Percentiles rank a stretch among this genome's conserved stretches.
These are phyloP conservation scores for Megathymus violae DNA, from an alignment of 1,140 invertebrate species.

Conservation along the genomic window DNA sequence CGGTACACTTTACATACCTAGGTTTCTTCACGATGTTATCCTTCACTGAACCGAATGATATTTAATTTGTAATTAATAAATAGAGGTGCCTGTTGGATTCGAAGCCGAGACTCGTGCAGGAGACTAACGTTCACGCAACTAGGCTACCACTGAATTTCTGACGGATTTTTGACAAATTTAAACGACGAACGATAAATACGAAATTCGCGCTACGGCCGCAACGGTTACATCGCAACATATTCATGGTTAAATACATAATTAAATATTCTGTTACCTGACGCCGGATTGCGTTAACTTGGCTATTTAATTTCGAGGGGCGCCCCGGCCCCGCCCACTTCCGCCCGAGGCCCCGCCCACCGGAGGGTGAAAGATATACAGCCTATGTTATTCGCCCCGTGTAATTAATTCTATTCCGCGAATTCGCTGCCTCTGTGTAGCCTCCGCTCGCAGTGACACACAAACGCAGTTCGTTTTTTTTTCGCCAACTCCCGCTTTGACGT, in stretches of 20 bases:
- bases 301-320: constrained; percentile 47
- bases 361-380: constrained; percentile 45
- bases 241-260: constrained; percentile 33
- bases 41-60: too few relatives aligned
- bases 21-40: too few relatives aligned
- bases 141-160: too few relatives aligned
- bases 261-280: constrained; percentile 47
- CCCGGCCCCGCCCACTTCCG: constrained; percentile 43
- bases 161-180: too few relatives aligned
- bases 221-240: constrained; percentile 12
- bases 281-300: constrained; percentile 43
- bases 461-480: constrained; percentile 20
- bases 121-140: too few relatives aligned
- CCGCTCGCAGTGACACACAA: constrained; percentile 33
- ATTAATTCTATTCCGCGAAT: constrained; percentile 54
- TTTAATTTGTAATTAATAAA: too few relatives aligned
- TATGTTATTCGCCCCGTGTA: constrained; percentile 45
- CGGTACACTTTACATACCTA: too few relatives aligned
- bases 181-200: too few relatives aligned
- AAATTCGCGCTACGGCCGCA: too few relatives aligned
- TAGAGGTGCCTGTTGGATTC: too few relatives aligned
- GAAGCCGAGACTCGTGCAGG: too few relatives aligned
- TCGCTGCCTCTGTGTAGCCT: constrained; percentile 27
- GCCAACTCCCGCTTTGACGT: constrained; percentile 4
- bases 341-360: constrained; percentile 43